Evolutionary conservation across 2,797 vertebrate species (phyloP).

Genomic region (Falco novaeseelandiae): DNA sequence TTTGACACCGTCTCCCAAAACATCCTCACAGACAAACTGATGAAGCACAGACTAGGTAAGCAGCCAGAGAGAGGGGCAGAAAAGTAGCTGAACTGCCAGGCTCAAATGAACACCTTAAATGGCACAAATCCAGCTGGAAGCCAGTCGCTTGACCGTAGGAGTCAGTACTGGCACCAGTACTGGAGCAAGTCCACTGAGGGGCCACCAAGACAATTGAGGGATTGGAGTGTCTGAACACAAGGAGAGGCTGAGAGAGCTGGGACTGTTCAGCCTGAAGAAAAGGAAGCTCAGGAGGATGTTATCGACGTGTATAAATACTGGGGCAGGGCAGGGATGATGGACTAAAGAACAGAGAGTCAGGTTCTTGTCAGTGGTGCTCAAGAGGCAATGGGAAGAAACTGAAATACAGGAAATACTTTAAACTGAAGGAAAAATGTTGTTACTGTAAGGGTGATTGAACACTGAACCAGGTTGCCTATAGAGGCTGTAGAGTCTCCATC

Average conservation of each 20-base stretch:
- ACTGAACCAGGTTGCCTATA: background rate
- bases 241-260: background rate
- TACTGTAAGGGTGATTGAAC: background rate
- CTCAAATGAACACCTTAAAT: background rate
- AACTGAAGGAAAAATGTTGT: background rate
- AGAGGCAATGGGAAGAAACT: background rate
- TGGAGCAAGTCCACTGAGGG: background rate
- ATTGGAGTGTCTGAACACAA: background rate
- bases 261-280: background rate
- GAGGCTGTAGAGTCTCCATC: background rate
- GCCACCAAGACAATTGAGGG: background rate
- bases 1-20: background rate
- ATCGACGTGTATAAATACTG: background rate
- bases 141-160: background rate
- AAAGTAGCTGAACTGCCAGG: background rate
- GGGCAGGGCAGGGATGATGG: rapidly evolving
- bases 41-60: background rate
- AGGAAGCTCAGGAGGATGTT: background rate
- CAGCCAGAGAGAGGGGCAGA: background rate
- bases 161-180: background rate
- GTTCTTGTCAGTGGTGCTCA: background rate
- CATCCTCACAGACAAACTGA: background rate
- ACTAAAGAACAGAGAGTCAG: background rate
- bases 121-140: background rate
- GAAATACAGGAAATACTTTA: background rate